Base-by-base conservation (phyloP, 1,140 invertebrate species). In the Aphelinus certus region DNA sequence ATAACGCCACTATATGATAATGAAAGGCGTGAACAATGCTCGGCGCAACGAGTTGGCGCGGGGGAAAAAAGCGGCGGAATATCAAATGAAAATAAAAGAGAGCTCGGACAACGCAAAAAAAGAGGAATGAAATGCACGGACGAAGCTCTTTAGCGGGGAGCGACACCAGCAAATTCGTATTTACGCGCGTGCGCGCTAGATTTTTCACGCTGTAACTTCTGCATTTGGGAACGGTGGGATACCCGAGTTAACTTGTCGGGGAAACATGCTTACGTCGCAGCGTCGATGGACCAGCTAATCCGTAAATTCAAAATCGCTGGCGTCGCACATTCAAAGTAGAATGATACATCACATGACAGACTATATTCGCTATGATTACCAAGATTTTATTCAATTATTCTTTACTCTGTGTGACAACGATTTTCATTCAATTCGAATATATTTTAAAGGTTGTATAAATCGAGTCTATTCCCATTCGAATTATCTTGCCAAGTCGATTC, bases 261-360 rank as follows among this genome's bases (percentile, higher is more conserved):
- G 47, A 26, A 51, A 71, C 67, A 68, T 57, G 57, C 65, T 74
- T 74, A 60, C 47, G 42, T 67, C 43, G 62, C 56, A 26, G 47
- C 7, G 7, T 6, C 49, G 47, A 45, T 58, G 71, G 48, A 66
- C 51, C 64, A 67, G 63, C 63, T 51, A 73, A 67, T 47, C 46
- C 47, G 56, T 73, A n/a, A 42, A 26, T 66, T 73, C 66, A 66
- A 46, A 46, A 67, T 45, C 3, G 7, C 57, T 26, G 10, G 49
- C 46, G 58, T 66, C 61, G 61, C 57, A 58, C 48, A 74, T 74
- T 73, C 62, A 67, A 61, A 67, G 64, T 68, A 26, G 68, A 62
- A 74, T 62, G 62, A 49, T 74, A 74, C 57, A 26, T 26, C 26
- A 26, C 26, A 26, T 26, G 26, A 26, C 26, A 26, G 26, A 26